Evolutionary conservation across 2,888 invertebrate species (phyloP).

Genomic region (Muscina levida): DNA sequence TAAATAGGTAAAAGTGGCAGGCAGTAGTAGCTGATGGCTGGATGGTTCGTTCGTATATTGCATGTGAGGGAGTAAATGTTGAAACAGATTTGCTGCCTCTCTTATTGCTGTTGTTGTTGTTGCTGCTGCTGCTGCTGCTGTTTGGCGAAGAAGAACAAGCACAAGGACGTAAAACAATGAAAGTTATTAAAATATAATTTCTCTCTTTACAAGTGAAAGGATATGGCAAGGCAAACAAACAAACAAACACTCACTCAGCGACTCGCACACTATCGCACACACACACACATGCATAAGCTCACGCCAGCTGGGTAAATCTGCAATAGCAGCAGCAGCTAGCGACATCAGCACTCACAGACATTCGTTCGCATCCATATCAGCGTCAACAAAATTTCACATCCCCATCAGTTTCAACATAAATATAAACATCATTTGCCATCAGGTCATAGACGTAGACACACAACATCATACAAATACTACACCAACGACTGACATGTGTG

Average conservation of each 20-base stretch:
- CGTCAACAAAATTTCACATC: conserved; percentile 17
- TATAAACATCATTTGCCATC: conserved; percentile 28
- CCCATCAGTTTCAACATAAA: conserved; percentile 23
- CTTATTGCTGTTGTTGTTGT: not conserved
- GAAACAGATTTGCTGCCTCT: conserved; percentile 23
- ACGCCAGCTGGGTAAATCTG: not conserved
- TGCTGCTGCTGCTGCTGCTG: no score
- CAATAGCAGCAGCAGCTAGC: conserved; percentile 29
- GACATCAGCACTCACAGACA: conserved; percentile 15
- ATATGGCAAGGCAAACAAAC: conserved; percentile 7
- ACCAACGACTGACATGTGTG: not conserved
- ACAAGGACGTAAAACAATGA: conserved; percentile 59
- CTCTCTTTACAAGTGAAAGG: conserved; percentile 51
- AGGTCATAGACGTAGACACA: not conserved
- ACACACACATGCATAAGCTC: not conserved
- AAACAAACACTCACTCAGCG: conserved; percentile 39
- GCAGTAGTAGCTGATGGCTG: not conserved
- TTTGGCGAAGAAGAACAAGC: not conserved
- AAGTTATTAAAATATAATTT: conserved; percentile 63
- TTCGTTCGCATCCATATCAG: not conserved
- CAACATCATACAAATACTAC: not conserved
- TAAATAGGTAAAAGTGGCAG: not conserved
- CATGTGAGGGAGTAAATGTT: not conserved
- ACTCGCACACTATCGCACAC: conserved; percentile 10
- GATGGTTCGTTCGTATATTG: not conserved